Conservation (phyloP, 2,888 invertebrate genomes). For the Enchytraeus crypticus region DNA sequence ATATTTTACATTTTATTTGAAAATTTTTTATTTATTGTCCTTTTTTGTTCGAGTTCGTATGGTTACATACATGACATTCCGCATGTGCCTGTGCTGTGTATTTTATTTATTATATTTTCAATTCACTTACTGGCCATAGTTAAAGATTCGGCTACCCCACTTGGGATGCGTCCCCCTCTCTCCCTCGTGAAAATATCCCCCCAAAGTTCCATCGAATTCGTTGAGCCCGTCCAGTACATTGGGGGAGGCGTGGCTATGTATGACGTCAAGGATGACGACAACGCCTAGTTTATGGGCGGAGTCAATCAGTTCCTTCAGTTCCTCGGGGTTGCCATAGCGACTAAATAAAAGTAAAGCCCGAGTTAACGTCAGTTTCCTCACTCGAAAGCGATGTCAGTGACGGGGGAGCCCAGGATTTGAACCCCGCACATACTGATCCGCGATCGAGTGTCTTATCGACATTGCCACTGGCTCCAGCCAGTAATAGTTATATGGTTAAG, state of each 20-base stretch:
- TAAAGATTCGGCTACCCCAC: constrained; percentile 96
- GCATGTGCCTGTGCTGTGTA: no score
- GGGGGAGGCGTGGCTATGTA: constrained; percentile 98
- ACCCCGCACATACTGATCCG: no score
- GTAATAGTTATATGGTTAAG: no score
- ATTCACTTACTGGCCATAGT: constrained; percentile 70
- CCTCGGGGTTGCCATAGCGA: constrained; percentile 91
- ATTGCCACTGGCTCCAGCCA: no score
- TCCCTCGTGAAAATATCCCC: constrained; percentile 88
- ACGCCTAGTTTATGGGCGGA: constrained; percentile 79
- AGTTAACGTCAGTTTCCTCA: neutral
- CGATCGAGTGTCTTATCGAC: no score
- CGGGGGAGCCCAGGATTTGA: no score
- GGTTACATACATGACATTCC: no score
- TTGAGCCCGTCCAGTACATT: constrained; percentile 93
- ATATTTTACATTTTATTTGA: no score
- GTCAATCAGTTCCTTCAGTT: constrained; percentile 85
- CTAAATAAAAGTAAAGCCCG: constrained; percentile 51
- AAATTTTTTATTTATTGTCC: no score
- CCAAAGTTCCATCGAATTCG: constrained; percentile 87
- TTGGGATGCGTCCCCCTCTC: constrained; percentile 77
- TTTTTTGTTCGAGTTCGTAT: no score
- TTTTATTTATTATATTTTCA: neutral
- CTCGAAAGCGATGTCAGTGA: no score
- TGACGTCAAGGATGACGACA: constrained; percentile 84